Percentiles rank a stretch among this genome's conserved stretches.
Evolutionary conservation across 2,113 vertebrate genomes (phyloP).

Genomic region (Aptenodytes forsteri): DNA sequence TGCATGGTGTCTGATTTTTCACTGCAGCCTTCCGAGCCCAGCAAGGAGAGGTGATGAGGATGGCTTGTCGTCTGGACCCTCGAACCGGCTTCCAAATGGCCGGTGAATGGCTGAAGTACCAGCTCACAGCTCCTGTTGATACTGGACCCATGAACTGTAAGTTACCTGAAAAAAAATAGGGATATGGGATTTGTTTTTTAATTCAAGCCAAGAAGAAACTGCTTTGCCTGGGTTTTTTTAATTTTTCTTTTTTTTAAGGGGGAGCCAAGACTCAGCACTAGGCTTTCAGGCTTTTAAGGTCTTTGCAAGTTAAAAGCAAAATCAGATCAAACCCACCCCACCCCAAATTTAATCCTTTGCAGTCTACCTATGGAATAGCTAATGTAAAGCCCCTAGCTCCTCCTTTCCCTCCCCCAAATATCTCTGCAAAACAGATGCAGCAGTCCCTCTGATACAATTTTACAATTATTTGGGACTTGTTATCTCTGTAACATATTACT

Average conservation of each 20-base stretch:
- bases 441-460: background rate
- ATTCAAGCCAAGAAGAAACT: background rate
- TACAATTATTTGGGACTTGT: background rate
- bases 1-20: background rate
- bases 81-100: conserved; percentile 90
- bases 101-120: conserved; percentile 89
- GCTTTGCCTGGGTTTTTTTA: background rate
- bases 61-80: conserved; percentile 86
- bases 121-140: conserved; percentile 82
- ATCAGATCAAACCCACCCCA: background rate
- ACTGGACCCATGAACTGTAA: conserved; percentile 81
- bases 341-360: background rate
- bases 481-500: background rate
- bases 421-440: background rate
- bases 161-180: conserved; percentile 15
- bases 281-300: background rate
- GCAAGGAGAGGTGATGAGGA: conserved; percentile 88
- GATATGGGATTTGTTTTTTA: background rate
- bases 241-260: background rate
- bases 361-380: background rate
- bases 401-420: background rate
- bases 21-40: conserved; percentile 88
- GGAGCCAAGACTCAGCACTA: background rate
- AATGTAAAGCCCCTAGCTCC: background rate
- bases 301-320: background rate